Evolutionary conservation across 2,797 vertebrate species (phyloP).

Genomic region (Anniella stebbinsi): DNA sequence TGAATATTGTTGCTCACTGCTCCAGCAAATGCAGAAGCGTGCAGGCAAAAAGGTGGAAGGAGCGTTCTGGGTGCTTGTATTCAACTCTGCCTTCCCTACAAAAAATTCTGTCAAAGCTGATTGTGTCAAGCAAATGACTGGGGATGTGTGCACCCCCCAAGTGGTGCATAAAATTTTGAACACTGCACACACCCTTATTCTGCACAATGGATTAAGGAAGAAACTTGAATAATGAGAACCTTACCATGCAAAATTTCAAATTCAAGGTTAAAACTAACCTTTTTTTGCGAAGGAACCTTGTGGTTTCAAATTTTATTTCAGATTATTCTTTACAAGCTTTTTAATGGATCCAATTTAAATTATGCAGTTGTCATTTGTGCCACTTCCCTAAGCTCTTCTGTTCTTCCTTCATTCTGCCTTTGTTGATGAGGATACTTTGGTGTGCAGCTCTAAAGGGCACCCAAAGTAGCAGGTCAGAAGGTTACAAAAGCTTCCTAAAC

Average conservation of each 20-base stretch:
- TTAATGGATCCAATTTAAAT: not conserved
- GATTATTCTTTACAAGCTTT: not conserved
- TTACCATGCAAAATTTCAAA: not conserved
- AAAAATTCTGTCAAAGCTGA: not conserved
- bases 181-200: not conserved
- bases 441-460: not conserved
- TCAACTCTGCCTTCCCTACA: no score
- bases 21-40: not conserved
- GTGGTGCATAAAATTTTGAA: not conserved
- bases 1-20: not conserved
- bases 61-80: not conserved
- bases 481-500: slow-evolving; percentile 74
- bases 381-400: not conserved
- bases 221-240: not conserved
- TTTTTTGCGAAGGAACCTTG: not conserved
- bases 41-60: not conserved
- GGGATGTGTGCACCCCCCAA: not conserved
- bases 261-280: not conserved
- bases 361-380: not conserved
- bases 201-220: not conserved
- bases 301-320: slow-evolving; percentile 14
- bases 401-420: not conserved
- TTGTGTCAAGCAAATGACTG: not conserved
- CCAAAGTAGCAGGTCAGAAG: slow-evolving; percentile 67
- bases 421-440: not conserved